Percentiles rank a stretch among this genome's conserved stretches.
Evolutionary conservation across 2,113 vertebrate species (phyloP).

Genomic region (Myiozetetes cayanensis): DNA sequence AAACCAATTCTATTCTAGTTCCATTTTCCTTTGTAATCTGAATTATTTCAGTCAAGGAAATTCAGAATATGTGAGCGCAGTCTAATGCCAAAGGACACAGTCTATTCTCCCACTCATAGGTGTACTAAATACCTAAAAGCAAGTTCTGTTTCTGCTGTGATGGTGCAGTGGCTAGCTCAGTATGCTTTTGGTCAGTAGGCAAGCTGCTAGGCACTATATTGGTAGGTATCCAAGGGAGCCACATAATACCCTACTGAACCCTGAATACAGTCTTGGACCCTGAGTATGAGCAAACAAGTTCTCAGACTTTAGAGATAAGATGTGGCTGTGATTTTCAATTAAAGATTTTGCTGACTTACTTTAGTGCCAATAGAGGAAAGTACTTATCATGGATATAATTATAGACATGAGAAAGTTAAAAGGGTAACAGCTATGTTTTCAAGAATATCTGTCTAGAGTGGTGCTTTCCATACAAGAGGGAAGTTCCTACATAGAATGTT

Average conservation of each 20-base stretch:
- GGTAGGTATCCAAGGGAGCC: not conserved
- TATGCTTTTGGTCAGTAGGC: not conserved
- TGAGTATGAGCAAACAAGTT: not conserved
- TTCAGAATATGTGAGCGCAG: not conserved
- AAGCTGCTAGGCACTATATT: not conserved
- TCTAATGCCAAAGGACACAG: accelerated
- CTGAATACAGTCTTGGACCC: not conserved
- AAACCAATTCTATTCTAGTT: not conserved
- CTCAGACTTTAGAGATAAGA: not conserved
- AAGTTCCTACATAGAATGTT: not conserved
- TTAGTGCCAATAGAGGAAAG: not conserved
- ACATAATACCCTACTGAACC: not conserved
- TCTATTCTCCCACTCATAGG: not conserved
- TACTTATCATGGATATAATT: not conserved
- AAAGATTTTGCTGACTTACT: not conserved
- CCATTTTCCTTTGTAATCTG: not conserved
- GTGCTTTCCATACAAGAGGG: not conserved
- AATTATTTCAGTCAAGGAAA: not conserved
- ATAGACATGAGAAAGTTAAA: not conserved
- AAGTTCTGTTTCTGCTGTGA: not conserved
- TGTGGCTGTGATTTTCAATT: not conserved
- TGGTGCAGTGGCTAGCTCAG: not conserved
- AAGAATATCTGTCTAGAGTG: not conserved
- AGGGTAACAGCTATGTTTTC: not conserved
- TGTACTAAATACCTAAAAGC: not conserved